Conservation (phyloP, 1,140 invertebrate genomes). For the Triops cancriformis region DNA sequence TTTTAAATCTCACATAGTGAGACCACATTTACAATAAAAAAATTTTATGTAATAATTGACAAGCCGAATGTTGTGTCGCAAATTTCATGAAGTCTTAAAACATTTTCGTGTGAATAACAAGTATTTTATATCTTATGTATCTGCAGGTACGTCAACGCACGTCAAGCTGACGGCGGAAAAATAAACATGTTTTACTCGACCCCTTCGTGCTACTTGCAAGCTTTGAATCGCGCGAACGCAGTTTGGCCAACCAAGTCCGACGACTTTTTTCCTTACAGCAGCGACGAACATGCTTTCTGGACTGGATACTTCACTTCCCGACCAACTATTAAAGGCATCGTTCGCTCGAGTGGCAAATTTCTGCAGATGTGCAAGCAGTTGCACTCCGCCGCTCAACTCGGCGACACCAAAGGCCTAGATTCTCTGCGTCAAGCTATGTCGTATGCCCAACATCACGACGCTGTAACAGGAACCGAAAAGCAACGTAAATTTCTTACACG, state of each 20-base stretch:
- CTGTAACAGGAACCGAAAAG: conserved; percentile 44
- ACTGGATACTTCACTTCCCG: conserved; percentile 56
- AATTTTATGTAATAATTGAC: too few species aligned
- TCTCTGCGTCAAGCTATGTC: conserved; percentile 24
- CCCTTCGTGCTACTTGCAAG: conserved; percentile 62
- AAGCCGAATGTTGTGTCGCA: too few species aligned
- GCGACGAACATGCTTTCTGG: conserved; percentile 49
- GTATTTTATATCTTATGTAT: neutral
- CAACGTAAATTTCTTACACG: conserved; percentile 39
- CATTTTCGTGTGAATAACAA: neutral
- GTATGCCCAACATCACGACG: conserved; percentile 27
- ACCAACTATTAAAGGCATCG: conserved; percentile 40
- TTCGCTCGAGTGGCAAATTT: conserved; percentile 42
- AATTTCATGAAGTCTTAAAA: too few species aligned
- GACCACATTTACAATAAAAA: too few species aligned
- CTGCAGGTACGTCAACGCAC: conserved; percentile 47
- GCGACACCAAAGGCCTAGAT: conserved; percentile 20
- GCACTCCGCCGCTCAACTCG: conserved; percentile 34
- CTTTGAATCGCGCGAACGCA: conserved; percentile 47
- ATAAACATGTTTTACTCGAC: conserved; percentile 68
- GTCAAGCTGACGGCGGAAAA: conserved; percentile 45
- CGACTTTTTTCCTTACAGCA: conserved; percentile 59
- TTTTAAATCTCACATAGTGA: neutral
- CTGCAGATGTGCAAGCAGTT: conserved; percentile 43
- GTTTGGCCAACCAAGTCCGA: conserved; percentile 50